These are phyloP conservation scores for Platyura marginata DNA, from an alignment of 1,140 invertebrate genomes.

Conservation along the genomic window DNA sequence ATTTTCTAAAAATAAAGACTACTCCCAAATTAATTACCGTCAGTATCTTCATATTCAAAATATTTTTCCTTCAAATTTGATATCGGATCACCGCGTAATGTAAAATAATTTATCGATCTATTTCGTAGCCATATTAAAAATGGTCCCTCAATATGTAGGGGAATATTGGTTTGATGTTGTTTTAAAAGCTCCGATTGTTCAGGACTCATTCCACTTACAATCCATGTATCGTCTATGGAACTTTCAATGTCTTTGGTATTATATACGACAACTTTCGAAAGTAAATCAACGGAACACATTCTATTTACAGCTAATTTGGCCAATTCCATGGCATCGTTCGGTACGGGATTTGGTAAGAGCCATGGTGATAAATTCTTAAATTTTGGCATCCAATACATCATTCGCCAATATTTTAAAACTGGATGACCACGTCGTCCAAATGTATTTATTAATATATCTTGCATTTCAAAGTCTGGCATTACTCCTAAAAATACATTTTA, in stretches of 20 bases:
- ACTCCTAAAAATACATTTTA: conserved; percentile 38
- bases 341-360: conserved; percentile 55
- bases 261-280: conserved; percentile 47
- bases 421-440: conserved; percentile 69
- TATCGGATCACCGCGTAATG: conserved; percentile 47
- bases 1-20: neutral
- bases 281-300: conserved; percentile 72
- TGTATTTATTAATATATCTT: conserved; percentile 57
- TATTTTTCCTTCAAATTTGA: no score
- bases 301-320: conserved; percentile 69
- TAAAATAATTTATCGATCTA: conserved; percentile 66
- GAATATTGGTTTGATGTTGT: conserved; percentile 42
- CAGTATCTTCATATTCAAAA: conserved; percentile 31
- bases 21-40: conserved; percentile 47
- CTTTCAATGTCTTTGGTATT: conserved; percentile 52
- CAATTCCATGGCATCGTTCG: conserved; percentile 56
- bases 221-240: conserved; percentile 80
- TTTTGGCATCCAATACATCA: conserved; percentile 99
- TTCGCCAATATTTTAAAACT: conserved; percentile 67
- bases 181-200: conserved; percentile 54
- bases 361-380: conserved; percentile 85
- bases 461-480: conserved; percentile 77
- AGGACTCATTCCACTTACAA: conserved; percentile 73
- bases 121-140: conserved; percentile 63
- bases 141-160: conserved; percentile 78